Evolutionary conservation across 2,113 vertebrate species (phyloP), one percentile per base, ranked within the genome.

Genomic region (Stegostoma tigrinum): DNA sequence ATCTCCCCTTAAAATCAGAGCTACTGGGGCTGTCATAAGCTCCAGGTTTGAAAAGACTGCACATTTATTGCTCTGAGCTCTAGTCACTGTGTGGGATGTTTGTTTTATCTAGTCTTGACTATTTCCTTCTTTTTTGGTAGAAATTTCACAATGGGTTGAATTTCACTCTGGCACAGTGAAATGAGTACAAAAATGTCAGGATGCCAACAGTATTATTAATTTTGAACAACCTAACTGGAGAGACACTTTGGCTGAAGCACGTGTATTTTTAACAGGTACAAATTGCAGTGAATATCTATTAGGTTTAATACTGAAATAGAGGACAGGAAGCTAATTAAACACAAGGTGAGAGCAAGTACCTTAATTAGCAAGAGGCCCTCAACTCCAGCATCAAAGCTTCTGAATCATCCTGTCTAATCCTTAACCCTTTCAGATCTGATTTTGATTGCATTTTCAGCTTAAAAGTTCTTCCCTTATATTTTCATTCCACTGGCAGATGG

Each of bases 291-390:
- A 95, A 95, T 95, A 95, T 95, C 94, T 45, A 95, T 45, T 68
- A 70, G 66, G 68, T 52, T 95, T 95, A 75, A 72, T 95, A 68
- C 68, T 95, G 66, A 95, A 93, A 95, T 42, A 23, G 42, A 95
- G 94, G 66, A 95, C 94, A 95, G 67, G 67, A 95, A 95, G 94
- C 94, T 95, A 95, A 95, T 95, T 95, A 95, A 95, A 72, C 38
- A 95, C 67, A 95, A 95, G 94, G 94, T 95, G 38, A 72, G 68
- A 48, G 68, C 94, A 95, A 95, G 94, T 70, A 52, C 45, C 45
- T 72, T 72, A 95, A 95, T 95, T 95, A 95, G 94, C 68, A 72
- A 75, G 68, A 72, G 87, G 68, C 45, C 67, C 94, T 72, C 68
- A 17, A 95, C 67, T 52, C 45, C 45, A 70, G 66, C 67, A 45